Base-by-base conservation (phyloP, 2,797 vertebrate genomes). In the Leptodactylus fallax region DNA sequence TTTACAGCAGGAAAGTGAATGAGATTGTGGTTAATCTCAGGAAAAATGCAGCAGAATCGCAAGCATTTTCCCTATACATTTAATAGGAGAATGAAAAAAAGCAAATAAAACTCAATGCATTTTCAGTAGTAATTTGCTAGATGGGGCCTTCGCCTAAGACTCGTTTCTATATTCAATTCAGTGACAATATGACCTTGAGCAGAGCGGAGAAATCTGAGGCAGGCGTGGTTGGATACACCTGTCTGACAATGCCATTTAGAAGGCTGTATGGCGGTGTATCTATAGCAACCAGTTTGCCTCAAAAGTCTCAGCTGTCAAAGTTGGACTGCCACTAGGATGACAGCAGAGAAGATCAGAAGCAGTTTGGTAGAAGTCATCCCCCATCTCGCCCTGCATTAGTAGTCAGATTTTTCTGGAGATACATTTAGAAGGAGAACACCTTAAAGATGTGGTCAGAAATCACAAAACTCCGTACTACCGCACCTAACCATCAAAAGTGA, bases 341-440 rank as follows among this genome's bases (percentile, higher is more conserved):
- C n/a, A n/a, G n/a, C n/a, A n/a, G 10, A 67, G 63, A 27, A 27
- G n/a, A 6, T 67, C 63, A 67, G 11, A 4, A 23, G 21, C n/a
- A 23, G n/a, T 63, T 63, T 63, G 61, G 25, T 13, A 71, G 36
- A 25, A 47, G 14, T 19, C 3, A 45, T 7, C 21, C 49, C 13
- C 21, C 11, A 21, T n/a, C 19, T 76, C 47, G 0, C 17, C 16
- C 17, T 47, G 67, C 47, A n/a, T 76, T 53, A 51, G 21, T 76
- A 76, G 51, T 76, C 47, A 77, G 49, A 76, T 76, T 76, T 76
- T 76, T 53, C 72, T 7, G 49, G 21, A 10, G 49, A n/a, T 49
- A n/a, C 10, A 7, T 49, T 25, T 56, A 58, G 7, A 13, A n/a
- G 6, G 21, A 77, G 21, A 23, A 53, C 14, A 45, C 16, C 27